Base-by-base conservation (phyloP, 2,113 vertebrate genomes). In the Pyxicephalus adspersus region DNA sequence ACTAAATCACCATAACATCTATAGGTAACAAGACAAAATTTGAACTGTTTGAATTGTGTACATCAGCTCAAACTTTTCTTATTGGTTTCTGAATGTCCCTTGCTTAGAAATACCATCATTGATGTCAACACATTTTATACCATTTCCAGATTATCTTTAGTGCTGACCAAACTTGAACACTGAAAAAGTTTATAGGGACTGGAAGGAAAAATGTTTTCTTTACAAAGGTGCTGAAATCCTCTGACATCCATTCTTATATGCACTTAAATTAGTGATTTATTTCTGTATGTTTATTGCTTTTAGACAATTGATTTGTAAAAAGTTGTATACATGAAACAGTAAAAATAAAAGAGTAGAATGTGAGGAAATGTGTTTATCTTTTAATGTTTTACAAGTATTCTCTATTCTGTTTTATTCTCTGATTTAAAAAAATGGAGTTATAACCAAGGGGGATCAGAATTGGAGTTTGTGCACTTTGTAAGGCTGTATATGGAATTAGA, bases 261-360 rank as follows among this genome's bases (percentile, higher is more conserved):
- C 51, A 72, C n/a, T 68, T 51, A 18, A 29, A n/a, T 26, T 23
- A 20, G n/a, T 5, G 16, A 31, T 54, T 65, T n/a, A 22, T 66
- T 55, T 77, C 26, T 23, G 3, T 65, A 28, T 52, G 75, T 54
- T 55, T 51, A 8, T 28, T 77, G 45, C 17, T 54, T 66, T 77
- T 34, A 55, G 7, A 61, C 22, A 19, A 63, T 51, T 76, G 18
- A 76, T 76, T 77, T 77, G 63, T 77, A 77, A 55, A 77, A 64
- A 64, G 29, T 63, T 38, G 34, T 3, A 45, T 54, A 54, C 11
- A 77, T 51, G 64, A 26, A 77, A 66, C 25, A 55, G 50, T 77
- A 55, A 77, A 19, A 77, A 66, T 77, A 77, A 77, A 77, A 31
- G 26, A 19, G 45, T 66, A 31, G 63, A 77, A 66, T 77, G 61